Evolutionary conservation across 2,888 invertebrate genomes (phyloP).

Genomic region (Hyposoter dolosus): DNA sequence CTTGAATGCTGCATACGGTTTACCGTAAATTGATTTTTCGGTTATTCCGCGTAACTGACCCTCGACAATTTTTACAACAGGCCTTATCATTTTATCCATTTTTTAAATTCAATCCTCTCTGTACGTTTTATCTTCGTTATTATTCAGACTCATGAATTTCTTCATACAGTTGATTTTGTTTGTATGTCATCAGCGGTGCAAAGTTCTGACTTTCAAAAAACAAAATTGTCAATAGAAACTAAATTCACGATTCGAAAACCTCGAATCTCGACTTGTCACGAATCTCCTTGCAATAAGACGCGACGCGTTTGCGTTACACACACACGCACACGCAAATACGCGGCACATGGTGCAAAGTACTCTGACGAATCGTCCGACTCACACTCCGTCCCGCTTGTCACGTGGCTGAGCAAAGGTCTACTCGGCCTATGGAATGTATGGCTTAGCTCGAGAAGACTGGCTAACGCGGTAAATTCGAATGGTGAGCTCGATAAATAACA

Average conservation of each 20-base stretch:
- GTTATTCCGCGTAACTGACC: slow-evolving; percentile 69
- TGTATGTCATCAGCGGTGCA: neutral
- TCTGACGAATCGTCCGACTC: slow-evolving; percentile 63
- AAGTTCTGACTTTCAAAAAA: neutral
- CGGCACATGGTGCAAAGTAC: slow-evolving; percentile 14
- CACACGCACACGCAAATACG: too few relatives aligned
- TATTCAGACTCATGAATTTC: neutral
- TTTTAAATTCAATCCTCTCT: neutral
- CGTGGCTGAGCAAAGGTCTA: neutral
- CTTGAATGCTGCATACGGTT: slow-evolving; percentile 67
- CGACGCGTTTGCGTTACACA: neutral
- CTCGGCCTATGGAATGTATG: too few relatives aligned
- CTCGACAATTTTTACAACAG: slow-evolving; percentile 51
- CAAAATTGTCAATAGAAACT: neutral
- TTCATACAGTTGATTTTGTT: neutral
- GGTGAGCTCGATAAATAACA: neutral
- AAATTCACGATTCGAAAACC: neutral
- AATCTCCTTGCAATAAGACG: neutral
- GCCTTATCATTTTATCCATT: slow-evolving; percentile 28
- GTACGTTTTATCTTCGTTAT: neutral
- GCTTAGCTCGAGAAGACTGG: neutral
- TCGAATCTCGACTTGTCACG: neutral
- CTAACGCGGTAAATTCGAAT: slow-evolving; percentile 2
- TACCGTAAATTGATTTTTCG: slow-evolving; percentile 62
- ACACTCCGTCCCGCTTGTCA: neutral